A percentile compares a stretch with the other conserved stretches of the same genome.
Conservation (phyloP, 2,888 invertebrate genomes). For the Nymphalis urticae region DNA sequence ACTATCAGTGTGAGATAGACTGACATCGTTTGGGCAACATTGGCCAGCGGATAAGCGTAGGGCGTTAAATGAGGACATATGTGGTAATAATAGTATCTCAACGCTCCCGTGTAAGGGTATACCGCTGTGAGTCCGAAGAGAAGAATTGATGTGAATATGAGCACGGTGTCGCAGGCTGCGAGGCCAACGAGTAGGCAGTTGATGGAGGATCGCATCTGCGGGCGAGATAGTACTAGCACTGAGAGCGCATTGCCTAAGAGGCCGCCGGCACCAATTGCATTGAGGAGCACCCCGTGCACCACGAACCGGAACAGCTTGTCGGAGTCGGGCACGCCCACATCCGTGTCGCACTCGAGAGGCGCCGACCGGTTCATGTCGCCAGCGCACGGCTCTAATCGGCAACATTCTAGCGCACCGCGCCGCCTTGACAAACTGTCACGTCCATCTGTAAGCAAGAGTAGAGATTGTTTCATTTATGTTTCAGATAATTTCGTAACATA, state of each 20-base stretch:
- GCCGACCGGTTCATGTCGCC: conserved; percentile 51
- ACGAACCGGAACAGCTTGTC: conserved; percentile 88
- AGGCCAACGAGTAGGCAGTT: conserved; percentile 96
- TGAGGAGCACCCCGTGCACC: conserved; percentile 90
- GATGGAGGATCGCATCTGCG: conserved; percentile 97
- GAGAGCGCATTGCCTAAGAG: conserved; percentile 94
- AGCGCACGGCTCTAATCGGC: conserved; percentile 42
- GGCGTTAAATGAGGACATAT: conserved; percentile 91
- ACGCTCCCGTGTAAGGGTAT: conserved; percentile 89
- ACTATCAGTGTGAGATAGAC: conserved; percentile 95
- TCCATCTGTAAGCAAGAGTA: conserved; percentile 36
- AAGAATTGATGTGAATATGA: conserved; percentile 92
- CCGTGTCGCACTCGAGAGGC: conserved; percentile 61
- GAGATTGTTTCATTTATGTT: not conserved
- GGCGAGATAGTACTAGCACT: conserved; percentile 93
- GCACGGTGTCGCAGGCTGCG: conserved; percentile 95
- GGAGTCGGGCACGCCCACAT: conserved; percentile 65
- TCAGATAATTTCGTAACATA: not conserved
- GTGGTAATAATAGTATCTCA: conserved; percentile 89
- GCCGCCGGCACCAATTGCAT: conserved; percentile 90
- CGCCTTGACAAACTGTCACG: conserved; percentile 31
- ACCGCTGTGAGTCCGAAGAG: conserved; percentile 94
- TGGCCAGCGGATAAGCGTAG: conserved; percentile 90
- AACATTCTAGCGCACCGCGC: conserved; percentile 42
- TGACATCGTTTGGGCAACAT: conserved; percentile 95